Base-by-base conservation (phyloP, 2,797 vertebrate genomes). In the Brachyalestes nurse region DNA sequence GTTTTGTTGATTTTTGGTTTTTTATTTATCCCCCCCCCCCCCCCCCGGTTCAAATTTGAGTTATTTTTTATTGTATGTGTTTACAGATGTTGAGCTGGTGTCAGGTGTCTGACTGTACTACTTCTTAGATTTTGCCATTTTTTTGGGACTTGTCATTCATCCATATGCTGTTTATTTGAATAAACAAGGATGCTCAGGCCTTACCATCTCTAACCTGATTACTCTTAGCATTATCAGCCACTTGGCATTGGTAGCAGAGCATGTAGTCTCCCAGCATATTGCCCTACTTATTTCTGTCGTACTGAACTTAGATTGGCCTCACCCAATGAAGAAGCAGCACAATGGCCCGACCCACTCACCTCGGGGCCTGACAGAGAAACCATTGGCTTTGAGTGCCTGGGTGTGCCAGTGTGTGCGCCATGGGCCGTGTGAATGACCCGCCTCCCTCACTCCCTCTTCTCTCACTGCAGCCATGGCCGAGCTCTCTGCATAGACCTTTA, bases 401-500 rank as follows among this genome's bases (percentile, higher is more conserved):
- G 66, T 78, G 58, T 67, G 75, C 77, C 45, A 81, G 51, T 75
- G 75, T 65, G 4, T 47, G 42, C 72, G 70, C 45, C 25, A 34
- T 38, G 17, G 72, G 55, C 34, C 45, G 62, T 84, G 78, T 81
- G 83, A 82, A 81, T 75, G n/a, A 47, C 40, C 49, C 60, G 55
- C 75, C 25, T 28, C 64, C 23, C 53, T 67, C 19, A 0, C 75
- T 57, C 10, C 34, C 62, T 69, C 49, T 7, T 45, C 66, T 51
- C 60, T 72, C 71, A 75, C 73, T 45, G 40, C 73, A 70, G 45
- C 23, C 57, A 4, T 58, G 25, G 17, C 55, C 57, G 77, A 73
- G 71, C 60, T 72, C 75, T 83, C 74, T 80, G 71, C 72, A 74
- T 72, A 82, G 77, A 81, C 82, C 74, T 85, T 87, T 84, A 84